Evolutionary conservation across 2,888 invertebrate genomes (phyloP).

Genomic region (Prosapia bicincta): DNA sequence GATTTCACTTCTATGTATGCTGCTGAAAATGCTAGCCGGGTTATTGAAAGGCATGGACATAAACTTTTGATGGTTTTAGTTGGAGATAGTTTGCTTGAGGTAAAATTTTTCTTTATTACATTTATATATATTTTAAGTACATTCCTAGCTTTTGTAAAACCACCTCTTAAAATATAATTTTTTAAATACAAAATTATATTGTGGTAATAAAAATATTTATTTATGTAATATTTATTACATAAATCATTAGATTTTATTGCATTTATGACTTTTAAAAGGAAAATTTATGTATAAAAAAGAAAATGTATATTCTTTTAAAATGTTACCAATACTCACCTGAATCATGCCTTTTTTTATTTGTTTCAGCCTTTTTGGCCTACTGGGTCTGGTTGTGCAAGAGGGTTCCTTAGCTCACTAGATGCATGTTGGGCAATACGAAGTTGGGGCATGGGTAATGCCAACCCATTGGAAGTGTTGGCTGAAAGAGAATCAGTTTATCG

Average conservation of each 20-base stretch:
- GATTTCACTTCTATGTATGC: slow-evolving; percentile 99
- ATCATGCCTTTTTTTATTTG: slow-evolving; percentile 3
- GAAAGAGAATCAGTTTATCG: slow-evolving; percentile 94
- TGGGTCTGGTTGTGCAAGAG: slow-evolving; percentile 96
- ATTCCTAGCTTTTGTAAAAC: too few relatives aligned
- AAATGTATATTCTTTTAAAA: too few relatives aligned
- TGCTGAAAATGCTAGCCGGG: slow-evolving; percentile 90
- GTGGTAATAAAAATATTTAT: too few relatives aligned
- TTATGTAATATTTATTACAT: too few relatives aligned
- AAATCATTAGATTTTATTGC: too few relatives aligned
- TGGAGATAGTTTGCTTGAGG: slow-evolving; percentile 93
- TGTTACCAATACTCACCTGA: too few relatives aligned
- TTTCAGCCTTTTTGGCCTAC: slow-evolving; percentile 95
- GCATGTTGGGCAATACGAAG: slow-evolving; percentile 92
- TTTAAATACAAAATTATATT: too few relatives aligned
- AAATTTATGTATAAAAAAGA: too few relatives aligned
- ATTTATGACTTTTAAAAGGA: too few relatives aligned
- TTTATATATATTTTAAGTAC: background rate
- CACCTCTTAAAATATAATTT: too few relatives aligned
- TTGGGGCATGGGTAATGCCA: slow-evolving; percentile 65
- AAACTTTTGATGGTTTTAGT: slow-evolving; percentile 85
- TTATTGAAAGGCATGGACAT: slow-evolving; percentile 70
- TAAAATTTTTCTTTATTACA: slow-evolving; percentile 41
- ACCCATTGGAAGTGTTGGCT: slow-evolving; percentile 82
- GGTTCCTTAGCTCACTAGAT: slow-evolving; percentile 93